Percentiles rank a stretch among this genome's conserved stretches.
phyloP scores from a whole-genome alignment of 2,797 vertebrate species.

The Amniataba percoides region DNA sequence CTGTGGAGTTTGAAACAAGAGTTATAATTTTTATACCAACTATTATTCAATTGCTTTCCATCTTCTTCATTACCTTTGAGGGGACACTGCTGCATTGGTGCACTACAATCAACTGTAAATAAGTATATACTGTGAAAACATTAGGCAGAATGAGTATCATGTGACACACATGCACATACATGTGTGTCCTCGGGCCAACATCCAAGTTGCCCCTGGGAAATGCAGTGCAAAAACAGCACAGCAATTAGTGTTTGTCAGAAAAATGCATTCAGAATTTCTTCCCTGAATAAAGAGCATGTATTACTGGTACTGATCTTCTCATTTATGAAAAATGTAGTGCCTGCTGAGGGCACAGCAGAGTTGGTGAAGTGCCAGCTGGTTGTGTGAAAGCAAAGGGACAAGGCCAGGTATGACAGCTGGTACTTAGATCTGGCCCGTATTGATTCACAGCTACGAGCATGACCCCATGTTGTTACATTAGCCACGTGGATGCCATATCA shows the following conservation, averaged over 20 bases:
- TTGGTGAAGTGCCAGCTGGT: conserved; percentile 51
- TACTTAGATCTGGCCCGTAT: conserved; percentile 43
- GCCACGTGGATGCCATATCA: conserved; percentile 49
- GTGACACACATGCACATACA: too few relatives aligned
- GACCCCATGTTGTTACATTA: conserved; percentile 62
- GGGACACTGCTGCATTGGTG: too few relatives aligned
- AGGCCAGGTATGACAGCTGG: conserved; percentile 74
- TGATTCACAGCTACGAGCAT: conserved; percentile 32
- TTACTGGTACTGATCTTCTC: background rate
- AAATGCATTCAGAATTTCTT: background rate
- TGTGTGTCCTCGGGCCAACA: too few relatives aligned
- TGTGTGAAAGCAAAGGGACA: conserved; percentile 38
- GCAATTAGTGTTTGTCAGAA: background rate
- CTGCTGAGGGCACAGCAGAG: conserved; percentile 5
- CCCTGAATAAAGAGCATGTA: background rate
- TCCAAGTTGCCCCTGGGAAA: background rate
- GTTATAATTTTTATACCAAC: too few relatives aligned
- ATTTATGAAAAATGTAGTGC: background rate
- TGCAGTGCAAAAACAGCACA: background rate
- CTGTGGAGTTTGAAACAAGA: background rate
- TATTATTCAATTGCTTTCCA: too few relatives aligned
- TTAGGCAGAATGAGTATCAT: too few relatives aligned
- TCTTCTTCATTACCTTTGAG: too few relatives aligned
- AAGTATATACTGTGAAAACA: too few relatives aligned
- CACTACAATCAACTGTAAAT: too few relatives aligned